Evolutionary conservation across 2,888 invertebrate genomes (phyloP).

Genomic region (Hirtodrosophila cameraria): DNA sequence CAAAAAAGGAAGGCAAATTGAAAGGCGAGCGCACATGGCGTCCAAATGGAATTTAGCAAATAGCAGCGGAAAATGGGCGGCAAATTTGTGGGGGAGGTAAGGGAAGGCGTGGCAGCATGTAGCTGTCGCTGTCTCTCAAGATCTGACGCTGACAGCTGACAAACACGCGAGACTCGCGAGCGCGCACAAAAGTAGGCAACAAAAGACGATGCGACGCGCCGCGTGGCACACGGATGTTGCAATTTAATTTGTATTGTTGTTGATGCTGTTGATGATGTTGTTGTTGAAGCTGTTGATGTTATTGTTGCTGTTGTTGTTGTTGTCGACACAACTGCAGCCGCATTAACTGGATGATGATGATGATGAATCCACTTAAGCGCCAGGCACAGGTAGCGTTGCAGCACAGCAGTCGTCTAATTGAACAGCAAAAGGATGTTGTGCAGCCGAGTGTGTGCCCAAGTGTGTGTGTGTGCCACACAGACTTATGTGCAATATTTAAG

Average conservation of each 20-base stretch:
- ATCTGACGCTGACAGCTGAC: conserved; percentile 67
- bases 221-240: conserved; percentile 67
- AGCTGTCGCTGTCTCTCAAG: conserved; percentile 22
- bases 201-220: conserved; percentile 49
- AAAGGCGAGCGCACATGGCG: conserved; percentile 34
- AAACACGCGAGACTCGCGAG: conserved; percentile 44
- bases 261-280: conserved; percentile 21
- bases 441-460: conserved; percentile 1
- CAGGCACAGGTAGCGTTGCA: conserved; percentile 26
- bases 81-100: conserved; percentile 11
- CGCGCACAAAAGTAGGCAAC: conserved; percentile 68
- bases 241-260: conserved; percentile 77
- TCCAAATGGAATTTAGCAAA: conserved; percentile 64
- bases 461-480: conserved; percentile 1
- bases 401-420: conserved; percentile 66
- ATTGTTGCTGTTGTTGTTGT: conserved; percentile 32
- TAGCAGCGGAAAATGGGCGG: conserved; percentile 8
- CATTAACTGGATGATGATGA: conserved; percentile 58
- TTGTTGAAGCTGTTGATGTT: conserved; percentile 14
- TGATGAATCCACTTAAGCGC: conserved; percentile 75
- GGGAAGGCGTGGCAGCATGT: conserved; percentile 39
- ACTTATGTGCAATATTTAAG: conserved; percentile 8
- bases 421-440: conserved; percentile 55
- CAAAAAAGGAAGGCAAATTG: conserved; percentile 49
- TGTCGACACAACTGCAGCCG: conserved; percentile 64